Conservation (phyloP, 2,888 invertebrate species). For the Drosophila subsilvestris region DNA sequence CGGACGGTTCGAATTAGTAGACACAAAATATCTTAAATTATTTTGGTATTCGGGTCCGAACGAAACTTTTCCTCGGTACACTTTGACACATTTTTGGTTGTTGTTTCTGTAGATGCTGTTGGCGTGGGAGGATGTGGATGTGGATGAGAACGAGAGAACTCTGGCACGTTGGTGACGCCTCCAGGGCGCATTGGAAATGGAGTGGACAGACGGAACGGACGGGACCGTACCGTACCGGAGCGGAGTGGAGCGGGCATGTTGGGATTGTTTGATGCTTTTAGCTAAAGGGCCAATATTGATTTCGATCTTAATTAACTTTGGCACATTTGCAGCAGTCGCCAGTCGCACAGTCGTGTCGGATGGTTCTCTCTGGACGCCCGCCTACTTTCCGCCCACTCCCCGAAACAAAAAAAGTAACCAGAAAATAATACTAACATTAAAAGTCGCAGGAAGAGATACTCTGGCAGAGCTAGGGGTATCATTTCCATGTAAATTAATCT, state of each 20-base stretch:
- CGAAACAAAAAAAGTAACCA: conserved; percentile 18
- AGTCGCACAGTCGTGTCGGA: conserved; percentile 16
- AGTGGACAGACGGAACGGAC: conserved; percentile 38
- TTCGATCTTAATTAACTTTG: conserved; percentile 83
- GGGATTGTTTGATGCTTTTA: conserved; percentile 78
- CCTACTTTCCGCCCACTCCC: not conserved
- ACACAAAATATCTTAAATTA: conserved; percentile 80
- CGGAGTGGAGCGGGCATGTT: conserved; percentile 23
- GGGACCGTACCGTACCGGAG: not conserved
- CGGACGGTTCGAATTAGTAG: conserved; percentile 75
- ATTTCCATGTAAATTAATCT: too few relatives aligned
- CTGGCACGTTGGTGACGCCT: conserved; percentile 63
- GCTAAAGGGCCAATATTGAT: conserved; percentile 82
- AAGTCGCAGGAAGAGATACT: not conserved
- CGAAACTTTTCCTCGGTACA: conserved; percentile 64
- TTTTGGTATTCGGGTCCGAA: conserved; percentile 57
- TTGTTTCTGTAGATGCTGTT: conserved; percentile 39
- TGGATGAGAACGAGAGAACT: conserved; percentile 5
- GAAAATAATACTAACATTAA: conserved; percentile 3
- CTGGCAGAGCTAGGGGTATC: too few relatives aligned
- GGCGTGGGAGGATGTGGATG: not conserved
- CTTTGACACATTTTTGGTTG: conserved; percentile 75
- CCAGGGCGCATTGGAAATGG: conserved; percentile 66
- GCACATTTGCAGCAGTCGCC: conserved; percentile 79
- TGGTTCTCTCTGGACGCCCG: conserved; percentile 7